phyloP scores from a whole-genome alignment of 1,140 invertebrate species.

The Caenorhabditis brenneri region DNA sequence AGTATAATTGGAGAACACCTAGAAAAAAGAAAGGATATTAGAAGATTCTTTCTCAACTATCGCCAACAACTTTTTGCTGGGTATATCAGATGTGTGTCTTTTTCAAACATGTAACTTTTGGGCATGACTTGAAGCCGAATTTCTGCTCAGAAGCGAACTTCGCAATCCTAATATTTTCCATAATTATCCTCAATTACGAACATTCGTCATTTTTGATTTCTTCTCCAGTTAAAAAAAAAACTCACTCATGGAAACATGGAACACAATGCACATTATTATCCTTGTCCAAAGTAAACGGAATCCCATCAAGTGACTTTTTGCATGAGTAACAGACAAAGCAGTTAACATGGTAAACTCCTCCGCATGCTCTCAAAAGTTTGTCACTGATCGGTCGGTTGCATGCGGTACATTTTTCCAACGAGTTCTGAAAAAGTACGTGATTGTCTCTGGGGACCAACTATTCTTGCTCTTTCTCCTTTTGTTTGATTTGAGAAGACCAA shows the following conservation, averaged over 20 bases:
- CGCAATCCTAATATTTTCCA: too few relatives aligned
- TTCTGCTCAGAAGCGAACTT: too few relatives aligned
- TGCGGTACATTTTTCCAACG: slow-evolving; percentile 95
- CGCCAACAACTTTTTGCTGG: too few relatives aligned
- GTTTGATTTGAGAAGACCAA: not conserved
- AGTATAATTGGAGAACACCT: too few relatives aligned
- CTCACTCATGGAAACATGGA: slow-evolving; percentile 94
- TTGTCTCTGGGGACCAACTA: not conserved
- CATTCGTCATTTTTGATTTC: not conserved
- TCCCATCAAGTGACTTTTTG: slow-evolving; percentile 90
- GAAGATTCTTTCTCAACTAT: too few relatives aligned
- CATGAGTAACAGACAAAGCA: slow-evolving; percentile 96
- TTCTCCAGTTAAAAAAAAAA: slow-evolving; percentile 57
- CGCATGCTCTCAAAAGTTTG: slow-evolving; percentile 89
- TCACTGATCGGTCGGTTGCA: slow-evolving; percentile 91
- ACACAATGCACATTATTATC: slow-evolving; percentile 98
- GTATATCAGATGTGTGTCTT: too few relatives aligned
- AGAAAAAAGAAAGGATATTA: too few relatives aligned
- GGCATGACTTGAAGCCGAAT: too few relatives aligned
- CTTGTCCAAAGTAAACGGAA: slow-evolving; percentile 96
- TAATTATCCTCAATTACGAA: not conserved
- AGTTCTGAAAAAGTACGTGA: slow-evolving; percentile 73
- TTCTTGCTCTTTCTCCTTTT: not conserved
- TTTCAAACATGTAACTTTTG: too few relatives aligned
- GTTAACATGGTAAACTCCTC: slow-evolving; percentile 90